Conservation (phyloP, 2,113 vertebrate species). For the Pteropus alecto region DNA sequence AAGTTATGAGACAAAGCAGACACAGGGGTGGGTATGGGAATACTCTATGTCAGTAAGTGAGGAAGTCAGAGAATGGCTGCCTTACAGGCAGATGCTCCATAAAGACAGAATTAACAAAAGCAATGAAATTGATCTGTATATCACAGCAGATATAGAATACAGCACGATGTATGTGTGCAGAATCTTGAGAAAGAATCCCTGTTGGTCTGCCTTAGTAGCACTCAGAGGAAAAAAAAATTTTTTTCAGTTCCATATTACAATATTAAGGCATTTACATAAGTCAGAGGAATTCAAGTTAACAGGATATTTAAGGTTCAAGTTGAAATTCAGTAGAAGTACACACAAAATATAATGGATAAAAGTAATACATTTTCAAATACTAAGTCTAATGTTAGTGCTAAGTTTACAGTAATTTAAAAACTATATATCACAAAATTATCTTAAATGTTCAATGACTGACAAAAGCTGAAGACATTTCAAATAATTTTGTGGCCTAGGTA, state of each 20-base stretch:
- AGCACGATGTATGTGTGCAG: not conserved
- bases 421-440: not conserved
- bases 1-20: not conserved
- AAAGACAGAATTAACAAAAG: not conserved
- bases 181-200: not conserved
- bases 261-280: not conserved
- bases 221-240: not conserved
- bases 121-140: not conserved
- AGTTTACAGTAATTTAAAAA: not conserved
- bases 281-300: not conserved
- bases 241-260: not conserved
- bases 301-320: not conserved
- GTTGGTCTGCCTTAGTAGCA: not conserved
- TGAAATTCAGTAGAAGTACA: not conserved
- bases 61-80: not conserved
- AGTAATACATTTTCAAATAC: not conserved
- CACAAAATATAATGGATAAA: not conserved
- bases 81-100: not conserved
- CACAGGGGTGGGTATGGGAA: accelerated
- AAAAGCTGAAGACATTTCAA: not conserved
- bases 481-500: not conserved
- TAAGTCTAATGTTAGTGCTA: not conserved
- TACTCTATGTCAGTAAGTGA: not conserved
- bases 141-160: not conserved
- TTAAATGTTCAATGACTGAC: not conserved